Evolutionary conservation across 2,888 invertebrate genomes (phyloP).

Genomic region (Heliconius aoede): DNA sequence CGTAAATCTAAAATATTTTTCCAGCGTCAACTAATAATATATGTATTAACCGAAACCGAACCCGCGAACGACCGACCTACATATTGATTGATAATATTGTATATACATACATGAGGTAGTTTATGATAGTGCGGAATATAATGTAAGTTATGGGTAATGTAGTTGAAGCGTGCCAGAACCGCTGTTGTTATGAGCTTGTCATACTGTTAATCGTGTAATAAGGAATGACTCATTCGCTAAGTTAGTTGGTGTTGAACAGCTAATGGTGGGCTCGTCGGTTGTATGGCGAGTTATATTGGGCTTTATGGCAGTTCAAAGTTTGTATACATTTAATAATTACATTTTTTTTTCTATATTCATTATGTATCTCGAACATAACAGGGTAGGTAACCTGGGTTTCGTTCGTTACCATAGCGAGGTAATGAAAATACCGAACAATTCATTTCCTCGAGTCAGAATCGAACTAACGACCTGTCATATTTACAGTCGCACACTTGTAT

Average conservation of each 20-base stretch:
- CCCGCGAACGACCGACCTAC: neutral
- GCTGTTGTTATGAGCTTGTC: slow-evolving; percentile 34
- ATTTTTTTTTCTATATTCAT: no score
- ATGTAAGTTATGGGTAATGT: slow-evolving; percentile 23
- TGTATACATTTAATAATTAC: no score
- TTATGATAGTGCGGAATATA: slow-evolving; percentile 5
- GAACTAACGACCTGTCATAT: no score
- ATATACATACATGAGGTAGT: slow-evolving; percentile 10
- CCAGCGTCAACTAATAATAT: neutral
- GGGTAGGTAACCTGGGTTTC: no score
- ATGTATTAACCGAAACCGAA: neutral
- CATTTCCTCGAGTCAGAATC: no score
- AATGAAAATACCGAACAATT: no score
- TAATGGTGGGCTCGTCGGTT: slow-evolving; percentile 17
- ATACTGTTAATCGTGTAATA: slow-evolving; percentile 40
- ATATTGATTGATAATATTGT: slow-evolving; percentile 18
- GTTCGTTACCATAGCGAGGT: no score
- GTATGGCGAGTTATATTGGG: neutral
- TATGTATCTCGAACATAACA: no score
- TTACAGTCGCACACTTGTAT: no score
- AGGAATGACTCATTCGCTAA: slow-evolving; percentile 40
- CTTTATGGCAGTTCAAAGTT: neutral
- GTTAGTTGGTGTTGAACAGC: slow-evolving; percentile 31
- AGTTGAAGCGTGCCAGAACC: slow-evolving; percentile 41
- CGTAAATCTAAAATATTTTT: no score